phyloP scores from a whole-genome alignment of 2,113 vertebrate species.

The Clupea harengus region DNA sequence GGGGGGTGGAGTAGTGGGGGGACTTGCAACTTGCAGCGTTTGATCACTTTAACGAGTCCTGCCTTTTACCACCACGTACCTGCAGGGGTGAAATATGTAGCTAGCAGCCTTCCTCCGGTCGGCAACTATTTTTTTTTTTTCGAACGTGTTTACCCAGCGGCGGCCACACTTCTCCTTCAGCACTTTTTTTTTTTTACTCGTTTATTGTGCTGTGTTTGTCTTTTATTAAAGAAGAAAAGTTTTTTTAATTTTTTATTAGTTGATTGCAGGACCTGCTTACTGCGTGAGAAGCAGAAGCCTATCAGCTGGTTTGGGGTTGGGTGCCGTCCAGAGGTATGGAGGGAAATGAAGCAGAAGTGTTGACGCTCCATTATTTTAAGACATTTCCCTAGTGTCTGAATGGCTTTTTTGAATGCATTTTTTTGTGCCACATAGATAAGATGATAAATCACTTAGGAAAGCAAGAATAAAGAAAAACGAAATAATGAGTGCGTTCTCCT shows the following conservation, averaged over 20 bases:
- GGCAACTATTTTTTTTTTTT: not conserved
- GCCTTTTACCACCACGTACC: not conserved
- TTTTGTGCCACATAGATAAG: not conserved
- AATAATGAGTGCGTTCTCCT: not conserved
- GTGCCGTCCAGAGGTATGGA: not conserved
- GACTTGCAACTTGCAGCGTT: not conserved
- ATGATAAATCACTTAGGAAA: not conserved
- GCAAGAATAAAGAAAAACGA: not conserved
- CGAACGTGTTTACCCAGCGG: not conserved
- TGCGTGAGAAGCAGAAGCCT: not conserved
- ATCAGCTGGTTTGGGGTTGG: slow-evolving; percentile 9
- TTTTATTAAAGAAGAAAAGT: not conserved
- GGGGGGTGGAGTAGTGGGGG: not conserved
- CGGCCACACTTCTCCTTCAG: not conserved
- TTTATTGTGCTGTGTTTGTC: slow-evolving; percentile 3
- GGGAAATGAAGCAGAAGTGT: not conserved
- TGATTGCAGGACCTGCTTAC: not conserved
- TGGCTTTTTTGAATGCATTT: not conserved
- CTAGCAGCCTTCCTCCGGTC: not conserved
- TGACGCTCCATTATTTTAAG: not conserved
- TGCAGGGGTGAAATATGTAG: not conserved
- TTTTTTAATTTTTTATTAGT: not conserved
- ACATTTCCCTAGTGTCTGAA: not conserved
- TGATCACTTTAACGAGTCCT: not conserved
- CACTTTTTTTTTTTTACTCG: not conserved